These are phyloP conservation scores for Coryphaenoides rupestris DNA, from an alignment of 2,113 vertebrate genomes.

Conservation along the genomic window DNA sequence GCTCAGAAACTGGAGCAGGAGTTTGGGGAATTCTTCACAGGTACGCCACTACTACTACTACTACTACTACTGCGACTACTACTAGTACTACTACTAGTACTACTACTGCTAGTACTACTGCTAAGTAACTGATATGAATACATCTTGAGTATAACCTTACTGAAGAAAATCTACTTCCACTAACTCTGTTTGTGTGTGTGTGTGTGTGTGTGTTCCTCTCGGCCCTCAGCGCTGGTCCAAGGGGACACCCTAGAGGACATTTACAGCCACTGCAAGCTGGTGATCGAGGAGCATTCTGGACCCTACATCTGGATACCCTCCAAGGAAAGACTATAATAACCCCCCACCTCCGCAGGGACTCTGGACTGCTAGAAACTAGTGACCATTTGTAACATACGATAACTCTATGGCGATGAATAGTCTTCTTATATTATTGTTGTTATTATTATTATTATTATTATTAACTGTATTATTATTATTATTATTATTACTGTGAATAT, in stretches of 20 bases:
- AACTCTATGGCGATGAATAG: constrained; percentile 85
- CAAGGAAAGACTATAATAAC: constrained; percentile 95
- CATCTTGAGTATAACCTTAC: too few relatives aligned
- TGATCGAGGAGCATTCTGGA: constrained; percentile 98
- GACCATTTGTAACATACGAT: constrained; percentile 86
- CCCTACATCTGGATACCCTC: constrained; percentile 99
- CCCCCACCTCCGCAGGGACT: constrained; percentile 64
- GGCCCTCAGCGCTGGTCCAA: constrained; percentile 90
- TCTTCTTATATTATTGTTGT: constrained; percentile 82
- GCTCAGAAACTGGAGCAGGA: constrained; percentile 96
- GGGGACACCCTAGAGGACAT: constrained; percentile 97
- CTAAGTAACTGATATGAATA: too few relatives aligned
- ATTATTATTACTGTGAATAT: constrained; percentile 20
- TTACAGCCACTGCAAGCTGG: constrained; percentile 97
- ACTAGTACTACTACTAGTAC: background rate
- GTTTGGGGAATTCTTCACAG: constrained; percentile 98
- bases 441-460: constrained; percentile 47
- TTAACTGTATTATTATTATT: constrained; percentile 35
- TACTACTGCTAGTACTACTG: too few relatives aligned
- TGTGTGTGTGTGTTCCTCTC: constrained; percentile 20
- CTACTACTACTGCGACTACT: background rate
- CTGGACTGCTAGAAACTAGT: constrained; percentile 73
- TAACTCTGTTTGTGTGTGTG: background rate
- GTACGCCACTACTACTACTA: constrained; percentile 59
- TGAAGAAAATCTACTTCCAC: background rate